A percentile compares a stretch with the other conserved stretches of the same genome.
Evolutionary conservation across 2,888 invertebrate genomes (phyloP).

Genomic region (Melolontha melolontha): DNA sequence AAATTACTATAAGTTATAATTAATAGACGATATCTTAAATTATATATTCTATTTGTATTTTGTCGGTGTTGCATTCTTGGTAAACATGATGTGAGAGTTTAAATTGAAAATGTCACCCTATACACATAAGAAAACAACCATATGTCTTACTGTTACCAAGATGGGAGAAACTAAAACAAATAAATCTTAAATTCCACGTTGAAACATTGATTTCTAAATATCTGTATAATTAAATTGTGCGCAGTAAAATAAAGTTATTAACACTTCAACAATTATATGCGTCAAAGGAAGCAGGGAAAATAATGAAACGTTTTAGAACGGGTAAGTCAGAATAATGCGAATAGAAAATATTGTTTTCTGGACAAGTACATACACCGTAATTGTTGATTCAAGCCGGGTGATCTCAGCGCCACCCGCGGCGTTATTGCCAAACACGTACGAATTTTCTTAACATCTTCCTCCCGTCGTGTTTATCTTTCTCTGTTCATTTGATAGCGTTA

Average conservation of each 20-base stretch:
- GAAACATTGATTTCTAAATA: slow-evolving; percentile 22
- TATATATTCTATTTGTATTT: too few species aligned
- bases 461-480: slow-evolving; percentile 44
- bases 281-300: not conserved
- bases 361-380: slow-evolving; percentile 4
- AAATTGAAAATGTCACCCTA: not conserved
- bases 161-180: slow-evolving; percentile 14
- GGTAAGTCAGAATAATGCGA: not conserved
- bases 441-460: slow-evolving; percentile 48
- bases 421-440: slow-evolving; percentile 50
- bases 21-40: too few species aligned
- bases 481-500: slow-evolving; percentile 36
- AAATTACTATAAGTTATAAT: too few species aligned
- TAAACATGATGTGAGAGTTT: too few species aligned
- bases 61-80: too few species aligned
- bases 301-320: not conserved
- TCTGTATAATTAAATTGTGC: slow-evolving; percentile 10
- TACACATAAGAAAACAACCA: slow-evolving; percentile 12
- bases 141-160: not conserved
- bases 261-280: not conserved
- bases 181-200: slow-evolving; percentile 23
- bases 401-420: slow-evolving; percentile 46
- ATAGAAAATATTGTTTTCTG: not conserved
- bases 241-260: not conserved
- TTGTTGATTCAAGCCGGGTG: slow-evolving; percentile 24